Evolutionary conservation across 2,113 vertebrate species (phyloP), one percentile per base, ranked within the genome.

Genomic region (Microtus pennsylvanicus): DNA sequence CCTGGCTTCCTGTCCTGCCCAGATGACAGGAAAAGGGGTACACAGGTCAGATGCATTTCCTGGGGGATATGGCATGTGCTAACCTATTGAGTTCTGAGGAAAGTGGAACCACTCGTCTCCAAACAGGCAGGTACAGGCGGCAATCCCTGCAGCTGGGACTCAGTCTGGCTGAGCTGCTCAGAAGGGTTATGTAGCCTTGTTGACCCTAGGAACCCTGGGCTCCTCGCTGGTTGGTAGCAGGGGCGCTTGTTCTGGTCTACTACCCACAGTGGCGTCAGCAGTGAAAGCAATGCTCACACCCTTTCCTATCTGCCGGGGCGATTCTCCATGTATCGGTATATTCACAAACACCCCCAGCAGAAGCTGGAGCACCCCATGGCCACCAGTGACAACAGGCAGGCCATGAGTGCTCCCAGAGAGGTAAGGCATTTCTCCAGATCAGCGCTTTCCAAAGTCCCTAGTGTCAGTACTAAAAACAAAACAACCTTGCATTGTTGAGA

Each of bases 201-300:
- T 58, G 7, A 19, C 45, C 47, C 16, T 35, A 28, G 1, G 6
- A 67, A 65, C 13, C 5, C 35, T 4, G 14, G n/a, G 45, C 33
- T 80, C 55, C 13, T 81, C n/a, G 9, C 38, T 47, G 55, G n/a
- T 10, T 19, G 65, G 16, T 42, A 17, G 5, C 19, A 17, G 19
- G 45, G 13, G 30, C 17, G 8, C 12, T 1, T 33, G 69, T 47
- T 58, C 38, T 38, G 58, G 55, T 47, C 76, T 33, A 5, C 28
- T 1, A 26, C 4, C 47, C 17, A 50, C 42, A 1, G 22, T 24
- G 58, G 35, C 3, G 4, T 33, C 7, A 33, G 0, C 11, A 7
- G 22, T 42, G 52, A 35, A 58, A 75, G 4, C 8, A 19, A 77
- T 22, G 58, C 11, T 30, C 33, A 19, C 2, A 5, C 26, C 75